These are phyloP conservation scores for Dolichomitus sp. DNA, from an alignment of 2,888 invertebrate genomes.

Conservation along the genomic window DNA sequence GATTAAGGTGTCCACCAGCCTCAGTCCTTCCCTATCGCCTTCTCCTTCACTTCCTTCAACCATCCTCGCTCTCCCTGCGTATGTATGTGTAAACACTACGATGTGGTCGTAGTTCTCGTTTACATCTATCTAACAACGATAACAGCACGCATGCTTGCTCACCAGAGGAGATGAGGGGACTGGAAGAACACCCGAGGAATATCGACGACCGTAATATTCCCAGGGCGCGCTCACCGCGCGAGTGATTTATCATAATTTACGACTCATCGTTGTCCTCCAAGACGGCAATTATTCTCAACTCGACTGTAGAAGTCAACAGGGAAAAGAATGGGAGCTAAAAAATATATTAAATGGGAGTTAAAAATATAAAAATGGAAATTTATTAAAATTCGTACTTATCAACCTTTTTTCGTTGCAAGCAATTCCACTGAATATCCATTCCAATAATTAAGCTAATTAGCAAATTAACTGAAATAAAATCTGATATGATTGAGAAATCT, in stretches of 20 bases:
- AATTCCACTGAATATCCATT: not conserved
- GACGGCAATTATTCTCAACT: slow-evolving; percentile 6
- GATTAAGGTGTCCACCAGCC: slow-evolving; percentile 56
- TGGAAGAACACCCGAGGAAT: slow-evolving; percentile 46
- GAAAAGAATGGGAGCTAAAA: not conserved
- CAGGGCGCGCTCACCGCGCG: slow-evolving; percentile 6
- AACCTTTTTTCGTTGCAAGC: not conserved
- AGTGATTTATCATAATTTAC: slow-evolving; percentile 55
- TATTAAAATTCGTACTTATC: not conserved
- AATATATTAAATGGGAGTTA: not conserved
- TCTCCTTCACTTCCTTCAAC: not conserved
- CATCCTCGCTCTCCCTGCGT: slow-evolving; percentile 10
- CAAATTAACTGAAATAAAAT: not conserved
- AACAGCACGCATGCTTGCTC: slow-evolving; percentile 27
- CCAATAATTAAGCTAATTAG: not conserved
- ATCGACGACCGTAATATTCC: slow-evolving; percentile 45
- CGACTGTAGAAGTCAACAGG: not conserved
- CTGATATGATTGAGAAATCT: not conserved
- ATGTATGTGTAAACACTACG: slow-evolving; percentile 14
- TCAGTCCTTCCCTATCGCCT: not conserved
- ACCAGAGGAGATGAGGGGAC: not conserved
- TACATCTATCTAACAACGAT: slow-evolving; percentile 48
- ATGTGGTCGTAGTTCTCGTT: slow-evolving; percentile 30
- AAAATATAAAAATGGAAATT: not conserved
- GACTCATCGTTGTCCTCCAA: not conserved